Evolutionary conservation across 2,888 invertebrate genomes (phyloP), one percentile per base, ranked within the genome.

Genomic region (Oxyteleia sp.): DNA sequence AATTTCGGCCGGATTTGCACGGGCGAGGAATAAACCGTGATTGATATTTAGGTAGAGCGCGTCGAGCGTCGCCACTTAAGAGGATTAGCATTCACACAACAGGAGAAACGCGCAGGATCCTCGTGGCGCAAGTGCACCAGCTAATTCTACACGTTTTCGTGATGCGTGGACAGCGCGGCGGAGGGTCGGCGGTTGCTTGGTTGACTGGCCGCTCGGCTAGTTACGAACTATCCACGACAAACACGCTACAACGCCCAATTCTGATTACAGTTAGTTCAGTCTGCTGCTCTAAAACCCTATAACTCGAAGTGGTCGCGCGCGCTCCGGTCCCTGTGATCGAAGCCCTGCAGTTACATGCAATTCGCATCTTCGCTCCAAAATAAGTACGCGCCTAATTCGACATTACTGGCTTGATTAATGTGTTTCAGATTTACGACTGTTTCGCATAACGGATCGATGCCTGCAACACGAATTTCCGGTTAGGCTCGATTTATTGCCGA

Each of bases 231-330:
- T 82, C 84, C 84, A 72, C 79, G 84, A 76, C 84, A 81, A 87
- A 87, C 89, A 89, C 87, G 87, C 86, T 88, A 86, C 87, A 88
- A 88, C 88, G 87, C 84, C 86, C 89, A 87, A 88, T 90, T 89
- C 90, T 91, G 91, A 92, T 92, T 92, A 91, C 90, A 90, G 90
- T 92, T 91, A 90, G 90, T 86, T 86, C 91, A 90, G 89, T 90
- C 90, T 89, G 88, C 89, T 91, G 92, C 86, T 87, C 88, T 89
- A 89, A 90, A 91, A 88, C 89, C 88, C 88, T 87, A 88, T 89
- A 89, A 88, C 88, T 86, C 87, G 79, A 86, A 88, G 86, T 88
- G 89, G 84, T 88, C 86, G 86, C 88, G 82, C 86, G 61, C 38
- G 88, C 85, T 85, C 86, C 85, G 82, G 83, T 78, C 84, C 87